Evolutionary conservation across 2,888 invertebrate genomes (phyloP).

Genomic region (Panopea generosa): DNA sequence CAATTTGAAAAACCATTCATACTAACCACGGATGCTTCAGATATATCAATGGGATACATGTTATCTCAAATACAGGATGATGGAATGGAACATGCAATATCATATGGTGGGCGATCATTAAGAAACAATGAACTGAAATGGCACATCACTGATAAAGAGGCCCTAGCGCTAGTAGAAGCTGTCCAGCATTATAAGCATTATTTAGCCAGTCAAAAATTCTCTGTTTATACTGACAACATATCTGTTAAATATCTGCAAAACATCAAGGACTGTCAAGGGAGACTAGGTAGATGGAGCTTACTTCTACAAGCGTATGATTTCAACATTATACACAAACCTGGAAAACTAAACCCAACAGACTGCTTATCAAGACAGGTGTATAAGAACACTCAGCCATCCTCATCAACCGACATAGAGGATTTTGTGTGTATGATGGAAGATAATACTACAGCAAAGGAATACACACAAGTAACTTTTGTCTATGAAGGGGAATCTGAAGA

Average conservation of each 20-base stretch:
- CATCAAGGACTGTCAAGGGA: constrained; percentile 38
- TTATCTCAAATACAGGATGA: constrained; percentile 30
- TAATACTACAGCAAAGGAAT: not conserved
- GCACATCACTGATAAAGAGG: constrained; percentile 58
- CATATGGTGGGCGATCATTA: constrained; percentile 53
- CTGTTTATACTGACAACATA: constrained; percentile 56
- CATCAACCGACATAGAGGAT: not conserved
- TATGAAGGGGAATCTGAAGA: not conserved
- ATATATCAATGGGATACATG: constrained; percentile 44
- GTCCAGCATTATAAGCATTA: constrained; percentile 44
- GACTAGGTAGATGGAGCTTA: constrained; percentile 42
- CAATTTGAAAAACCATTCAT: constrained; percentile 44
- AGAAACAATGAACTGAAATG: constrained; percentile 35
- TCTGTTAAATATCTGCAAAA: constrained; percentile 51
- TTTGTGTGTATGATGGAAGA: not conserved
- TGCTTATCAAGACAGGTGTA: constrained; percentile 26
- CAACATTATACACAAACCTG: constrained; percentile 13
- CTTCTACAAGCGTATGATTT: constrained; percentile 33
- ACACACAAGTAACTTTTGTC: not conserved
- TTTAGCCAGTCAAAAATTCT: constrained; percentile 45
- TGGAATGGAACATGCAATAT: constrained; percentile 38
- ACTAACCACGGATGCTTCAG: constrained; percentile 45
- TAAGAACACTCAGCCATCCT: not conserved
- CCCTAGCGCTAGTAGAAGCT: constrained; percentile 59
- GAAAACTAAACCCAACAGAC: constrained; percentile 48